Conservation (phyloP, 2,113 vertebrate genomes). For the Genyomyrus donnyi region DNA sequence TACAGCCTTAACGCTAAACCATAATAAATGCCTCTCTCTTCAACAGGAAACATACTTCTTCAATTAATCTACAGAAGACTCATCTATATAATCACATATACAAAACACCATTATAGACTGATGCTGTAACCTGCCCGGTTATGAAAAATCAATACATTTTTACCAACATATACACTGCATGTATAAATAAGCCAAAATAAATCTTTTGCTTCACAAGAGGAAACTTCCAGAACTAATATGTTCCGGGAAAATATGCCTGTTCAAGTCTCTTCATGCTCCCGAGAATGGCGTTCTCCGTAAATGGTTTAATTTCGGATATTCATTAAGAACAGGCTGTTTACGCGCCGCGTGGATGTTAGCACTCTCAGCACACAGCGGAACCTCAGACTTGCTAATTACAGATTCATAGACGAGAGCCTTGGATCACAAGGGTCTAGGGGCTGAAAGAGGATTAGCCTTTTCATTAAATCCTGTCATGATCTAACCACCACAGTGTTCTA, state of each 20-base stretch:
- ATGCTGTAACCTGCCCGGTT: background rate
- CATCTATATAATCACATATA: background rate
- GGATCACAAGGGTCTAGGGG: background rate
- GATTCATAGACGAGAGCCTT: constrained; percentile 9
- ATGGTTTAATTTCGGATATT: background rate
- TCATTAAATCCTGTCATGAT: background rate
- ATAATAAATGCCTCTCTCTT: background rate
- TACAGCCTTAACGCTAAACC: background rate
- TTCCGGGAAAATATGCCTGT: background rate
- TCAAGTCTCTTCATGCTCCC: background rate
- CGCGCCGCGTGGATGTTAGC: background rate
- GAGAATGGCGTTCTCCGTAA: background rate
- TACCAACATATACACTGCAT: background rate
- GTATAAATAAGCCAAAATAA: background rate
- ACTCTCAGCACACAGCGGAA: background rate
- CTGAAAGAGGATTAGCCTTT: constrained; percentile 9
- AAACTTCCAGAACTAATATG: background rate
- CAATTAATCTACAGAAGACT: background rate
- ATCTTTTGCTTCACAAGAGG: background rate
- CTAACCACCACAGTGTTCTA: background rate
- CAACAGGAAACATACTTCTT: background rate
- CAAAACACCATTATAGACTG: background rate
- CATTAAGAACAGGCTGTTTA: background rate
- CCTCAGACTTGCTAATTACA: constrained; percentile 1
- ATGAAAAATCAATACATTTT: background rate